Conservation (phyloP, 2,113 vertebrate genomes). For the Empidonax traillii region DNA sequence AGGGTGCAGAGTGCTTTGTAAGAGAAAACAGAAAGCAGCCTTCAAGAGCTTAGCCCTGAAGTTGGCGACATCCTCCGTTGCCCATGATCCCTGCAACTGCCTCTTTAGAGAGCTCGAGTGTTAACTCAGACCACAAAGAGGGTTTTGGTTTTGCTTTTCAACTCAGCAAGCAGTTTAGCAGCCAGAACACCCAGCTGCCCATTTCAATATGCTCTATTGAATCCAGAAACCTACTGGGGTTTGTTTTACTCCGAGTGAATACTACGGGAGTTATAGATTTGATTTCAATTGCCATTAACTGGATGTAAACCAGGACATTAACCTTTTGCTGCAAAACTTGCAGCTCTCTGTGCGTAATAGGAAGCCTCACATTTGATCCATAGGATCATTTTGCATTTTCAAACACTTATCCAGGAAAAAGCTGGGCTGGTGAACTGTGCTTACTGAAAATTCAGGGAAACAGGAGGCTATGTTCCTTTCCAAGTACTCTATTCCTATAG, state of each 20-base stretch:
- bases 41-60: neutral
- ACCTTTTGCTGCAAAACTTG: slow-evolving; percentile 10
- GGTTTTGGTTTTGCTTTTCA: neutral
- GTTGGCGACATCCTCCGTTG: neutral
- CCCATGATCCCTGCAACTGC: neutral
- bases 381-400: slow-evolving; percentile 31
- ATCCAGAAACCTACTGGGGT: slow-evolving; percentile 21
- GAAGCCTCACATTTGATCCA: slow-evolving; percentile 32
- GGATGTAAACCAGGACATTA: slow-evolving; percentile 41
- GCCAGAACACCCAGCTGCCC: slow-evolving; percentile 50
- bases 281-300: slow-evolving; percentile 42
- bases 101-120: neutral
- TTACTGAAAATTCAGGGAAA: neutral
- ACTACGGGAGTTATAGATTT: slow-evolving; percentile 29
- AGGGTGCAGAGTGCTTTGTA: neutral
- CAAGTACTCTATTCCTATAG: neutral
- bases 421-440: neutral
- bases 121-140: neutral
- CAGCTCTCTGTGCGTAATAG: neutral
- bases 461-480: neutral
- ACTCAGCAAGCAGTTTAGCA: neutral
- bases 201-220: slow-evolving; percentile 40
- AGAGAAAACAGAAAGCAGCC: neutral
- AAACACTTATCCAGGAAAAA: neutral
- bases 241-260: neutral